These are phyloP conservation scores for Coleophora deauratella DNA, from an alignment of 2,888 invertebrate species.

Conservation along the genomic window DNA sequence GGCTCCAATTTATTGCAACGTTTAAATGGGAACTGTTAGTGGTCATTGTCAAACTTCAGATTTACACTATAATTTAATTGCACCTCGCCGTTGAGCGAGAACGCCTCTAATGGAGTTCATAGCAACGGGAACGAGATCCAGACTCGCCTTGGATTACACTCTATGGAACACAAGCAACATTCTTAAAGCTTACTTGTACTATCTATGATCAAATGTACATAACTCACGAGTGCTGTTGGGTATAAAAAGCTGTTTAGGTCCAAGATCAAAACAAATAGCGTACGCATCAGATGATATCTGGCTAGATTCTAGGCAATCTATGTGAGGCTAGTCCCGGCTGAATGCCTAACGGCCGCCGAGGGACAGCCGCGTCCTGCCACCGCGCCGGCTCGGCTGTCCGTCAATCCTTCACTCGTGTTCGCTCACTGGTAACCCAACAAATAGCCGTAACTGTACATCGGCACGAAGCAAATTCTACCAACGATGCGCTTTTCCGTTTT, in stretches of 20 bases:
- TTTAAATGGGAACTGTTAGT: conserved; percentile 29
- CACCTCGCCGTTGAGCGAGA: background rate
- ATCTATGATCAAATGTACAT: background rate
- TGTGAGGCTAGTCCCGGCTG: conserved; percentile 29
- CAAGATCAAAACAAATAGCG: conserved; percentile 30
- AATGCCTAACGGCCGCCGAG: conserved; percentile 64
- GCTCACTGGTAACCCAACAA: conserved; percentile 25
- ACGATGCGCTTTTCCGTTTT: background rate
- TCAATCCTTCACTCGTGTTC: conserved; percentile 48
- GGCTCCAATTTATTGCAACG: conserved; percentile 42
- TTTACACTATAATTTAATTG: background rate
- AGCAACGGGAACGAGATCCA: too few species aligned
- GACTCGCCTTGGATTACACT: too few species aligned
- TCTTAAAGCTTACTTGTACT: too few species aligned
- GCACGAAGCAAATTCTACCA: conserved; percentile 39
- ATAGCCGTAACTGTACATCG: conserved; percentile 41
- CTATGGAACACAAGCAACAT: too few species aligned
- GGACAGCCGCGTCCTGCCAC: conserved; percentile 34
- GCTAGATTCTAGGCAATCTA: conserved; percentile 53
- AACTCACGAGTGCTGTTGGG: too few species aligned
- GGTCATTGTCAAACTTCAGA: conserved; percentile 17
- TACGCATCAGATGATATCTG: conserved; percentile 50
- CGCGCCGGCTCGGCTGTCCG: conserved; percentile 42
- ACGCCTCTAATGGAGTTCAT: too few species aligned
- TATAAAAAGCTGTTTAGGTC: background rate